Percentiles rank a stretch among this genome's conserved stretches.
Evolutionary conservation across 2,797 vertebrate species (phyloP).

Genomic region (Epinephelus awoara): DNA sequence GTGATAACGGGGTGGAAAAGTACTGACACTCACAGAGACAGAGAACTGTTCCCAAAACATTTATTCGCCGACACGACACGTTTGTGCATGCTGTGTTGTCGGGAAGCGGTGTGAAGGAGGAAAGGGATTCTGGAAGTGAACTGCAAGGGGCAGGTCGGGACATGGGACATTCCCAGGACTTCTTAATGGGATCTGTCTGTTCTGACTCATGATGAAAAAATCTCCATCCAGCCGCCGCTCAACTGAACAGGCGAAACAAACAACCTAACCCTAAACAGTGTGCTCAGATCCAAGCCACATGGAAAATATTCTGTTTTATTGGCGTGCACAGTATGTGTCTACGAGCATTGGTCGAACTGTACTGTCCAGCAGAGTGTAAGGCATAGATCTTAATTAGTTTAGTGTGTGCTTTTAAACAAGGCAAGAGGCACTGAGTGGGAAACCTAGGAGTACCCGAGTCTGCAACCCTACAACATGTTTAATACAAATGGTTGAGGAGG

Average conservation of each 20-base stretch:
- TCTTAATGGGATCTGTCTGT: conserved; percentile 54
- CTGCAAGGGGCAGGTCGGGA: conserved; percentile 34
- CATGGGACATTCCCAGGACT: conserved; percentile 59
- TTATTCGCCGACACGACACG: conserved; percentile 3
- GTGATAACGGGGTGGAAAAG: conserved; percentile 74
- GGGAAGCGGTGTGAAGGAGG: neutral
- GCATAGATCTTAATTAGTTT: neutral
- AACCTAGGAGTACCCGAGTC: neutral
- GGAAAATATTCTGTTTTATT: conserved; percentile 15
- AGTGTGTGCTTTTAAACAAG: conserved; percentile 6
- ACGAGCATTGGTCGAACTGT: neutral
- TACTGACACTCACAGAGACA: conserved; percentile 44
- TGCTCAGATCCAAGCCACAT: conserved; percentile 24
- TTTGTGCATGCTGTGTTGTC: conserved; percentile 21
- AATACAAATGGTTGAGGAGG: neutral
- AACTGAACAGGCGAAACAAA: conserved; percentile 44
- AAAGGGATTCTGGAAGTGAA: conserved; percentile 35
- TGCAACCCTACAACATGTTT: neutral
- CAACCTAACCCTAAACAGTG: conserved; percentile 16
- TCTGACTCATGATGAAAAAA: conserved; percentile 77
- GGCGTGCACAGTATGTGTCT: neutral
- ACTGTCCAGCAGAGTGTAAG: neutral
- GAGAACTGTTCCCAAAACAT: conserved; percentile 22
- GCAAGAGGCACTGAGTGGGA: neutral
- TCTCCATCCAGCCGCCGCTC: conserved; percentile 43